These are phyloP conservation scores for Thecophora atra DNA, from an alignment of 2,888 invertebrate species.

Conservation along the genomic window DNA sequence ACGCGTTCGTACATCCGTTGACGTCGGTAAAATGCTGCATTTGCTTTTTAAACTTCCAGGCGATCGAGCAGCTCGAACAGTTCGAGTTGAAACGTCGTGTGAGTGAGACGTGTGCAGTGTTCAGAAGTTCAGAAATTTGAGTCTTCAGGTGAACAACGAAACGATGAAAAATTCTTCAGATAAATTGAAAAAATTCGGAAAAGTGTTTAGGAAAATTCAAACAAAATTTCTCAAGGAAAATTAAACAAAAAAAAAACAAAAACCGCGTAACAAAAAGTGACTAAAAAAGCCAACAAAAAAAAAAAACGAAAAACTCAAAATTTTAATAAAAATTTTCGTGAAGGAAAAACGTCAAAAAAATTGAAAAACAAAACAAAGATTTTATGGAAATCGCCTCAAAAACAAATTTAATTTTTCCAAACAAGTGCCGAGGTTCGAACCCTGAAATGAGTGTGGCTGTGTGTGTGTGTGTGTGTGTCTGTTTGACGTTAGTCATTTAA, in stretches of 20 bases:
- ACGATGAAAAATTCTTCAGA: neutral
- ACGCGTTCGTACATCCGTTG: too few relatives aligned
- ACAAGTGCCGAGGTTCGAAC: neutral
- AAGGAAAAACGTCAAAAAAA: constrained; percentile 17
- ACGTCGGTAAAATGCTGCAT: too few relatives aligned
- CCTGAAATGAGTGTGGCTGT: constrained; percentile 35
- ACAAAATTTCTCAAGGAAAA: too few relatives aligned
- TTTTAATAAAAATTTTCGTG: neutral
- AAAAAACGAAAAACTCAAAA: constrained; percentile 3
- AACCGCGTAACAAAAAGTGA: constrained; percentile 19
- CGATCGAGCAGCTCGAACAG: constrained; percentile 38
- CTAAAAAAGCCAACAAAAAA: neutral
- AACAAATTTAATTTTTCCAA: neutral
- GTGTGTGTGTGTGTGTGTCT: constrained; percentile 33
- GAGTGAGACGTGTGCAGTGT: constrained; percentile 44
- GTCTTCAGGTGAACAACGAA: neutral
- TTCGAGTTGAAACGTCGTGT: constrained; percentile 49
- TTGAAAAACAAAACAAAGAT: constrained; percentile 25
- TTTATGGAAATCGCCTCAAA: constrained; percentile 40
- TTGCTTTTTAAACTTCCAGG: constrained; percentile 2
- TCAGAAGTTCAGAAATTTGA: neutral
- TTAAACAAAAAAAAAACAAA: too few relatives aligned
- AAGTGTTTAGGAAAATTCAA: too few relatives aligned
- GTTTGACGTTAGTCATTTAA: constrained; percentile 8
- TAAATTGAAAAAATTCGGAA: neutral